phyloP scores from a whole-genome alignment of 2,888 invertebrate genomes.

The Phalera bucephala region DNA sequence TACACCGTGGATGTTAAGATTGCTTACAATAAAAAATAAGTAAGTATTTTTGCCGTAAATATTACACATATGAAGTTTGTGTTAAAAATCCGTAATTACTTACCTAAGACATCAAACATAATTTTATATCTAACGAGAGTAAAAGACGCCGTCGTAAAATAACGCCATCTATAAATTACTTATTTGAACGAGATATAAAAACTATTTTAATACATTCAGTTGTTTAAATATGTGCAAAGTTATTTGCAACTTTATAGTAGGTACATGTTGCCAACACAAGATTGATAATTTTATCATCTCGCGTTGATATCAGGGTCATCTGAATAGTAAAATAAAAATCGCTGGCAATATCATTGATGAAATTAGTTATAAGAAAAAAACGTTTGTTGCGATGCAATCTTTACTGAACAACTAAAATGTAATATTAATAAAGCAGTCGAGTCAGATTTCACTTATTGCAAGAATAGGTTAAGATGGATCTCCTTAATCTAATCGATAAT shows the following conservation, averaged over 20 bases:
- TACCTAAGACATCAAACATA: not conserved
- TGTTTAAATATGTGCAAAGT: constrained; percentile 9
- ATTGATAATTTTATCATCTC: constrained; percentile 32
- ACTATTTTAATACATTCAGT: constrained; percentile 3
- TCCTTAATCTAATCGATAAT: constrained; percentile 13
- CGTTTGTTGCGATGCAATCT: not conserved
- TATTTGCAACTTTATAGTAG: constrained; percentile 14
- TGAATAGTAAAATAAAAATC: constrained; percentile 27
- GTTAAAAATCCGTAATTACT: not conserved
- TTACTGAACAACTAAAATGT: not conserved
- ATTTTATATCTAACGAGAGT: not conserved
- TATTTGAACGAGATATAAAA: too few relatives aligned
- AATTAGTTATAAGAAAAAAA: constrained; percentile 5
- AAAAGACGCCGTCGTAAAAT: too few relatives aligned
- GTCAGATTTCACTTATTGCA: constrained; percentile 6
- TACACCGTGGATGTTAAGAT: constrained; percentile 15
- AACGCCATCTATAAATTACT: too few relatives aligned
- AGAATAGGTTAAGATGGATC: constrained; percentile 6
- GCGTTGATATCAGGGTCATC: constrained; percentile 32
- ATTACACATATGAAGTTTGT: not conserved
- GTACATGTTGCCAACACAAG: constrained; percentile 28
- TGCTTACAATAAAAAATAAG: not conserved
- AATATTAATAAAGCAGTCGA: not conserved
- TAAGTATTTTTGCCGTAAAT: not conserved
- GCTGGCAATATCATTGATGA: constrained; percentile 16